Percentiles rank a stretch among this genome's conserved stretches.
These are phyloP conservation scores for Semotilus atromaculatus DNA, from an alignment of 2,797 vertebrate species.

Conservation along the genomic window DNA sequence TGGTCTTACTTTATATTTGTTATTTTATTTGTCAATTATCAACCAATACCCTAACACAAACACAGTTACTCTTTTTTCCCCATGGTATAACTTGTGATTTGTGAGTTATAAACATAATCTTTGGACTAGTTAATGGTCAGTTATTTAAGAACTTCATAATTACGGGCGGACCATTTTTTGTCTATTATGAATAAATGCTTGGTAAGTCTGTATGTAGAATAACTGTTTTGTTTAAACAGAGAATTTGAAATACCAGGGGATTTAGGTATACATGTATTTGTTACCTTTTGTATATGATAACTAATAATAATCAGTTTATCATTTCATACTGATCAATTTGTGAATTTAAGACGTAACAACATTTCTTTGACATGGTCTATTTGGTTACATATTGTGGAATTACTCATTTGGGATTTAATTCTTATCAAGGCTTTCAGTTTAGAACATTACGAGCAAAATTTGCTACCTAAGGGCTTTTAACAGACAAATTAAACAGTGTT, in stretches of 20 bases:
- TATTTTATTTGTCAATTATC: conserved; percentile 54
- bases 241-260: conserved; percentile 54
- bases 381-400: conserved; percentile 51
- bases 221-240: conserved; percentile 55
- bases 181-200: conserved; percentile 61
- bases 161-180: conserved; percentile 45
- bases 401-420: conserved; percentile 50
- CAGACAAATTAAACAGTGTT: conserved; percentile 30
- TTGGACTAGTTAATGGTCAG: conserved; percentile 50
- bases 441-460: conserved; percentile 38
- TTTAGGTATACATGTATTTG: conserved; percentile 52
- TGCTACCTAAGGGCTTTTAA: conserved; percentile 61
- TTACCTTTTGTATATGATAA: conserved; percentile 52
- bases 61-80: conserved; percentile 51
- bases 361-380: conserved; percentile 42
- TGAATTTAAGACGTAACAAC: conserved; percentile 48
- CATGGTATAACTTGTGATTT: conserved; percentile 62
- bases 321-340: conserved; percentile 53
- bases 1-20: conserved; percentile 62
- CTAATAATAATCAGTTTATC: conserved; percentile 42
- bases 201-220: conserved; percentile 58
- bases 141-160: conserved; percentile 49
- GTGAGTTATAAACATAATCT: conserved; percentile 55
- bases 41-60: conserved; percentile 55
- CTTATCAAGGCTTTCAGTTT: conserved; percentile 39